These are phyloP conservation scores for Hyppa rectilinea DNA, from an alignment of 2,888 invertebrate species.

Conservation along the genomic window DNA sequence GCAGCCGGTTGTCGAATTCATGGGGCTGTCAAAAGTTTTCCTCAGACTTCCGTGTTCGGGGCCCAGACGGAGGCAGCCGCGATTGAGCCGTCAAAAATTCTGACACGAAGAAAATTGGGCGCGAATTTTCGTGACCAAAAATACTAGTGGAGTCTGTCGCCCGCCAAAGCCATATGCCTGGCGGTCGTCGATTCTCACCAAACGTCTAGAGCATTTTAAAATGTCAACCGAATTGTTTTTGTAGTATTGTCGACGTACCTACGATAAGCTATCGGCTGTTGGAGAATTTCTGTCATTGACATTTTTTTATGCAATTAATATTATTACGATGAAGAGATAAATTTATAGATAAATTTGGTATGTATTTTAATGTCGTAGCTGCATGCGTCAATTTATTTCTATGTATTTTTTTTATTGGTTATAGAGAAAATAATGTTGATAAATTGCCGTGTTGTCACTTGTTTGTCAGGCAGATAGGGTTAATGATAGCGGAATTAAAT, in stretches of 20 bases:
- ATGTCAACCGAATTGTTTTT: constrained; percentile 68
- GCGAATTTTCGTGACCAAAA: constrained; percentile 86
- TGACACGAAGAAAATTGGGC: constrained; percentile 87
- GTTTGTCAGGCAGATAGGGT: neutral
- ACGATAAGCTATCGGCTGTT: neutral
- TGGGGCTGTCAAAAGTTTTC: constrained; percentile 71
- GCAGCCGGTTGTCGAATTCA: constrained; percentile 59
- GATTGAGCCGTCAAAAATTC: constrained; percentile 85
- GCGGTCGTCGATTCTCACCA: constrained; percentile 83
- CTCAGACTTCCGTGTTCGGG: constrained; percentile 71
- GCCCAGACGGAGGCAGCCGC: constrained; percentile 68
- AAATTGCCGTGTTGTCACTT: neutral
- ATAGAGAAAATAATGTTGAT: neutral
- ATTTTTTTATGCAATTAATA: neutral
- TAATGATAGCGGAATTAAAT: too few species aligned
- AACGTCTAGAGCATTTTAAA: constrained; percentile 72
- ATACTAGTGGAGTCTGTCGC: constrained; percentile 73
- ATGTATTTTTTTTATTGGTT: neutral
- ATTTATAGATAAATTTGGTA: neutral
- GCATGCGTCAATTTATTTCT: neutral
- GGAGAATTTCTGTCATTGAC: neutral
- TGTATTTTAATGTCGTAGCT: neutral
- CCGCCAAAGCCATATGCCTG: constrained; percentile 84
- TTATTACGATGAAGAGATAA: neutral
- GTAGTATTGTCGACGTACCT: neutral